Conservation (phyloP, 30 jellyfish, hydroid and myxozoan species). For the Morbakka virulenta region DNA sequence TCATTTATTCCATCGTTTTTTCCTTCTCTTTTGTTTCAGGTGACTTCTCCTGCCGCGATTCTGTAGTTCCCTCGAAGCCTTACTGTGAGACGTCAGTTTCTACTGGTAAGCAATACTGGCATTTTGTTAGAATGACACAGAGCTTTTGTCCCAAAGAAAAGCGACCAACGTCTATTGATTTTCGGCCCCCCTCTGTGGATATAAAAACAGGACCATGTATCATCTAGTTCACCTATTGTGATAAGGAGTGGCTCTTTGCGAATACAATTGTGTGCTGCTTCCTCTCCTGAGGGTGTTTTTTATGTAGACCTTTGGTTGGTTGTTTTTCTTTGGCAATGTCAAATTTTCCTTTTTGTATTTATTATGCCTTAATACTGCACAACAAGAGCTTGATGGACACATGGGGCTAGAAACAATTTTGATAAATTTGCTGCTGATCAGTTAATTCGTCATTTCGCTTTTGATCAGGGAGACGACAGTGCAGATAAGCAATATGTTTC, state of each 20-base stretch:
- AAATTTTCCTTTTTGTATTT: neutral
- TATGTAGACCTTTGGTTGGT: neutral
- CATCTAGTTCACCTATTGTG: neutral
- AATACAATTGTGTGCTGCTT: neutral
- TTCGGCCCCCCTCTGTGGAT: neutral
- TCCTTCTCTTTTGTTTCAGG: neutral
- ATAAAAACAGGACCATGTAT: neutral
- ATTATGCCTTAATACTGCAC: neutral
- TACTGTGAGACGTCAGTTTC: constrained; percentile 38
- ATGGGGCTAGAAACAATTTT: neutral
- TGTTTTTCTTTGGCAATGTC: neutral
- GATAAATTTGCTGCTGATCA: no score
- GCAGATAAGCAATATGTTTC: no score
- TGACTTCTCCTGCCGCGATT: constrained; percentile 75
- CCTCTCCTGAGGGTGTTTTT: neutral
- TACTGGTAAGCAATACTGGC: neutral
- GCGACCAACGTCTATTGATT: neutral
- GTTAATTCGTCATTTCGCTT: no score
- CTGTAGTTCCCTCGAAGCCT: constrained; percentile 96
- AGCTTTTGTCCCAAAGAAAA: no score
- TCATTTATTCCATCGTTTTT: constrained; percentile 47
- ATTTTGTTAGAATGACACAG: neutral
- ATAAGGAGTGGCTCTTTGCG: neutral
- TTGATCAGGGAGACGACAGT: no score
- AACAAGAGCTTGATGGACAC: neutral